Evolutionary conservation across 2,113 vertebrate genomes (phyloP).

Genomic region (Poecile atricapillus): DNA sequence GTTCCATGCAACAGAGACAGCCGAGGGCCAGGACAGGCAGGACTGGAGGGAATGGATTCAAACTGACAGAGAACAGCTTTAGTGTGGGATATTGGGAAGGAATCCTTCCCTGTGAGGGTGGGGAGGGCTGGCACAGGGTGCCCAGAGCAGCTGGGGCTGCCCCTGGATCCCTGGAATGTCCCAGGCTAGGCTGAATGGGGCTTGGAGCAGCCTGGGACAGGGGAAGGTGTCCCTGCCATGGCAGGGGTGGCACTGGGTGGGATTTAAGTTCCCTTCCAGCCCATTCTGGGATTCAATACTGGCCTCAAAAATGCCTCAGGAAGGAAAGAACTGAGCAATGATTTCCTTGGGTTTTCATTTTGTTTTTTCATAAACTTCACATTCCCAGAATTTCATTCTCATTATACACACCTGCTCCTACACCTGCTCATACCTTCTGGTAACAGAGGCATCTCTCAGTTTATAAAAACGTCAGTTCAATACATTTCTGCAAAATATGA

Average conservation of each 20-base stretch:
- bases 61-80: background rate
- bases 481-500: background rate
- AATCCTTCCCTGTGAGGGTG: rapidly evolving
- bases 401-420: background rate
- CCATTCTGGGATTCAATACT: background rate
- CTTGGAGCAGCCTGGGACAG: background rate
- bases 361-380: background rate
- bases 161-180: background rate
- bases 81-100: background rate
- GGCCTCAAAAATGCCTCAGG: background rate
- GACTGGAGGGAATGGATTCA: background rate
- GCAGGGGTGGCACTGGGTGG: rapidly evolving
- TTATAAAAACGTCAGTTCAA: background rate
- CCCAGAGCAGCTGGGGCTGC: background rate
- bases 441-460: background rate
- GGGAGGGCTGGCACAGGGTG: background rate
- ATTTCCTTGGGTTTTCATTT: background rate
- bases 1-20: background rate
- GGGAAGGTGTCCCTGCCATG: background rate
- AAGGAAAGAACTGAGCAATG: background rate
- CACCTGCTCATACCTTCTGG: background rate
- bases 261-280: rapidly evolving
- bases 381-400: background rate
- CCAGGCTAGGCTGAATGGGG: background rate
- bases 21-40: background rate